Evolutionary conservation across 2,113 vertebrate genomes (phyloP), one percentile per base, ranked within the genome.

Genomic region (Tautogolabrus adspersus): DNA sequence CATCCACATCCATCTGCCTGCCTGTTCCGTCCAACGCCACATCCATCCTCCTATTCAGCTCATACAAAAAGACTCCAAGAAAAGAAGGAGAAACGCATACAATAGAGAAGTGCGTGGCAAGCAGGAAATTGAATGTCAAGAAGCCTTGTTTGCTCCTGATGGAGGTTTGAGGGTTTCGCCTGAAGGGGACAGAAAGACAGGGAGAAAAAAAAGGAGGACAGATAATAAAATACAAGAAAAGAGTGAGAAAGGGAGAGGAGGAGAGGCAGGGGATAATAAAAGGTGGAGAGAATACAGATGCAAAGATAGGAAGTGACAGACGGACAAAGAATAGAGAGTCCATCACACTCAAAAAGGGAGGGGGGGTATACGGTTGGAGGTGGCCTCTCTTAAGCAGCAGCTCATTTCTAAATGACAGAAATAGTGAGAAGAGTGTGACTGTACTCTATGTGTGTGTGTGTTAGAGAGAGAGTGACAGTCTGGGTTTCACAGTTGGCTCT

Each of bases 41-140:
- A 68, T 85, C 83, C 75, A 80, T 88, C 86, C 77, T 78, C 63
- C 91, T 68, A 79, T 90, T 91, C 87, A 89, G 19, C 77, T 46
- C 22, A 3, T 16, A n/a, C 81, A 82, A 82, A 90, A 88, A 87
- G 77, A 88, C 66, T 57, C 83, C 74, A 56, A 76, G 64, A 89
- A 85, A 83, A 86, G 73, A 46, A 85, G 68, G 74, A 76, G 44
- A 66, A 88, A 85, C 71, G 54, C 77, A 82, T 81, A 91, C 89
- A 92, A 91, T 86, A 59, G 90, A 91, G 90, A 92, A 92, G 75
- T 88, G 88, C 75, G 63, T 87, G 70, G 89, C 91, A 93, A 94
- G 92, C 93, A 94, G 91, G 92, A 95, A 93, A 94, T 93, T 93
- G 93, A 95, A 94, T 94, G 94, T 94, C 93, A 95, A 94, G 93